Percentiles rank a stretch among this genome's conserved stretches.
These are phyloP conservation scores for Trissoscelio sp. DNA, from an alignment of 2,888 invertebrate species.

Conservation along the genomic window DNA sequence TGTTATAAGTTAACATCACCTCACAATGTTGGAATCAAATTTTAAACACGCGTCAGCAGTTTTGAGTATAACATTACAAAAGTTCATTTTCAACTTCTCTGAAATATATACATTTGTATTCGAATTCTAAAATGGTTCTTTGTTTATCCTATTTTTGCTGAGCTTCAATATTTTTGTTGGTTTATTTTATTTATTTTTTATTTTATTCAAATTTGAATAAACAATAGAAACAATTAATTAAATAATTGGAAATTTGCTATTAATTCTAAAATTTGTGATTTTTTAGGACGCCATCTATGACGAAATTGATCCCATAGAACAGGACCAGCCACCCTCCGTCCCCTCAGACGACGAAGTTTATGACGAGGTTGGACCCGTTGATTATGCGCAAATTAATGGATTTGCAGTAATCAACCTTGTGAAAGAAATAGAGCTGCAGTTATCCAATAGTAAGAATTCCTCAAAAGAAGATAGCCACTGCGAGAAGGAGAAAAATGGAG, in stretches of 20 bases:
- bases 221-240: too few relatives aligned
- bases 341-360: constrained; percentile 72
- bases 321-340: too few relatives aligned
- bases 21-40: constrained; percentile 29
- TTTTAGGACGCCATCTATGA: constrained; percentile 69
- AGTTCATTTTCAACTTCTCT: constrained; percentile 2
- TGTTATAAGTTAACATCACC: constrained; percentile 27
- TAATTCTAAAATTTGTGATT: too few relatives aligned
- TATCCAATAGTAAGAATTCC: neutral
- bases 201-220: neutral
- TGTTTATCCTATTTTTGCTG: too few relatives aligned
- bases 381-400: constrained; percentile 33
- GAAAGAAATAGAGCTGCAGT: constrained; percentile 35
- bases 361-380: constrained; percentile 75
- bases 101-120: constrained; percentile 3
- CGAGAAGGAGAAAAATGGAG: constrained; percentile 14
- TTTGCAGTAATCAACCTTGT: constrained; percentile 22
- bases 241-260: too few relatives aligned
- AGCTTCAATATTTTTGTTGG: too few relatives aligned
- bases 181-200: neutral
- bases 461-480: neutral
- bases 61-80: constrained; percentile 20
- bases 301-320: constrained; percentile 63
- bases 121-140: neutral
- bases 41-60: constrained; percentile 30